Base-by-base conservation (phyloP, 2,113 vertebrate genomes). In the Hippocampus zosterae region DNA sequence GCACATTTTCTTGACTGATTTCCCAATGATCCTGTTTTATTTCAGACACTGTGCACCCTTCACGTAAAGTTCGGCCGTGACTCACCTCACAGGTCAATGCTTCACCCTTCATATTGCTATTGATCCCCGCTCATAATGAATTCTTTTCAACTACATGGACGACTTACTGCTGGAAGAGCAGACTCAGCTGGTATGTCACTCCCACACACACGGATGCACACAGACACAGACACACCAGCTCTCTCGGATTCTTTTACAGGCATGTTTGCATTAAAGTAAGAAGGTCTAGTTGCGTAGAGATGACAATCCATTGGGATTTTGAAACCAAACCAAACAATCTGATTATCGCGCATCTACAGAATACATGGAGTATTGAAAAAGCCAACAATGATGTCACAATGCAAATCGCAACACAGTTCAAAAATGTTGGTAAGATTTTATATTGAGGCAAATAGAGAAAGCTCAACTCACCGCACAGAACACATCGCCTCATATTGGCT, bases 381-480 rank as follows among this genome's bases (percentile, higher is more conserved):
- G 15, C 46, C 15, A 50, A 19, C 16, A 18, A 11, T 50, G 5
- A 50, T 50, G 16, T 18, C 46, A 6, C 46, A 50, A 16, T 10
- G 52, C 52, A 55, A 21, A 21, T 21, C 10, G 7, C 16, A 33
- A 25, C 42, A 67, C 21, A 5, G 55, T 72, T 37, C 27, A 66
- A 27, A 44, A 67, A n/a, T 23, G 2, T 27, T 21, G 23, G 48
- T 44, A 15, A 41, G 19, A 10, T 44, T 25, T 16, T 21, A 25
- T 29, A n/a, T n/a, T 40, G 6, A 50, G 42, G 52, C 7, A 71
- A 79, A 42, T 37, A 50, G 15, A 16, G 70, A 72, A 65, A 63
- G 23, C 29, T 76, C n/a, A 72, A 69, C 87, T 90, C 66, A 87
- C 88, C 85, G 61, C 74, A 19, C 29, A n/a, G 69, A 63, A 67